Conservation (phyloP, 1,140 invertebrate genomes). For the Druon quercuslanigerum region DNA sequence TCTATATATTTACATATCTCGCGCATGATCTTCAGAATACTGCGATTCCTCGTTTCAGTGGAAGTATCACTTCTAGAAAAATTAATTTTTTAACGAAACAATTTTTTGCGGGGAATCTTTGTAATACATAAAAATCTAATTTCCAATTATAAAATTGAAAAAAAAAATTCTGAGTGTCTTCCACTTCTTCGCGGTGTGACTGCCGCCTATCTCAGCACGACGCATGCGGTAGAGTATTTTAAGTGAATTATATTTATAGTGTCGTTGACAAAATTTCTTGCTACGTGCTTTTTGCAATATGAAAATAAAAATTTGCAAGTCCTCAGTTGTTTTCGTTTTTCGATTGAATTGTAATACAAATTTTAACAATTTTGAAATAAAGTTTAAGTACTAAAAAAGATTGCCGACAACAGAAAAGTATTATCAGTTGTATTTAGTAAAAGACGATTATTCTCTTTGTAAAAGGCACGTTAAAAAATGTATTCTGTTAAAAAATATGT, state of each 20-base stretch:
- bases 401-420: too few relatives aligned
- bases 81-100: not conserved
- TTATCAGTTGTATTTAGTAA: too few relatives aligned
- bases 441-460: not conserved
- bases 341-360: too few relatives aligned
- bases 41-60: not conserved
- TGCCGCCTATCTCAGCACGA: constrained; percentile 7
- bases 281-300: not conserved
- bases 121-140: not conserved
- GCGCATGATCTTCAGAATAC: not conserved
- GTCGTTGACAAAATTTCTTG: not conserved
- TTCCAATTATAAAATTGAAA: not conserved
- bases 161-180: not conserved
- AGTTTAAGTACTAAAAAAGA: too few relatives aligned
- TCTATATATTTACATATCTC: not conserved
- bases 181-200: not conserved
- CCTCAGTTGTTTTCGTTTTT: too few relatives aligned
- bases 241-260: not conserved
- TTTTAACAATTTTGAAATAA: too few relatives aligned
- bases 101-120: not conserved
- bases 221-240: not conserved
- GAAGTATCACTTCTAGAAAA: not conserved
- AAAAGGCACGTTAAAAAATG: not conserved
- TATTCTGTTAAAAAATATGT: not conserved
- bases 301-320: too few relatives aligned